Base-by-base conservation (phyloP, 1,140 invertebrate genomes). In the Bactericera cockerelli region DNA sequence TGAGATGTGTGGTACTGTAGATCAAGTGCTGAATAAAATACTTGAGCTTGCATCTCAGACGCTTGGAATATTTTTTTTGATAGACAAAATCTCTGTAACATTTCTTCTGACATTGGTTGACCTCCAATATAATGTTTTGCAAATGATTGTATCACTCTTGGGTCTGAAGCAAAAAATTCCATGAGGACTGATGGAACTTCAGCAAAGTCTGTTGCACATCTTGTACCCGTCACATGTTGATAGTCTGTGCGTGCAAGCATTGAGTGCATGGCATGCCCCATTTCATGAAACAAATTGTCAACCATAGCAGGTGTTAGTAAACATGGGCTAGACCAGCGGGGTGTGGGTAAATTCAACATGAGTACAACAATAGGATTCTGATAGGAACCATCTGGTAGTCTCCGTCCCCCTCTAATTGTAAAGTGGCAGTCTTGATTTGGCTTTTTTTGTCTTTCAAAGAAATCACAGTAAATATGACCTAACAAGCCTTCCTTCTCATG, bases 251-350 rank as follows among this genome's bases (percentile, higher is more conserved):
- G 78, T 6, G 87, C 96, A 56, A 99, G 71, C 93, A 99, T 98
- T 3, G 95, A 98, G 73, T 99, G 97, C 77, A 99, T 86, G 4
- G 96, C 97, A 76, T 99, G 97, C 0, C 96, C 96, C 86, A 98
- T 89, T 77, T 99, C 96, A 70, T 99, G 97, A 73, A 99, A 99
- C 26, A 99, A 74, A 75, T 98, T 98, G 70, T 99, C 94, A 11
- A 98, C 83, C 61, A 87, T 83, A 14, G 81, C 77, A 1, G 89
- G 86, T 31, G 80, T 82, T 21, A 99, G 74, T 33, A 97, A 73
- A 28, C 87, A 84, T 1, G 92, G 93, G 56, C 75, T 79, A 1
- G 77, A 79, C 77, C 83, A 84, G 60, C 78, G 76, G 1, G 88
- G 83, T 1, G 80, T 73, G 14, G 82, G 80, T 54, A 97, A 76